Base-by-base conservation (phyloP, 1,140 invertebrate genomes). In the Saxidomus purpurata region DNA sequence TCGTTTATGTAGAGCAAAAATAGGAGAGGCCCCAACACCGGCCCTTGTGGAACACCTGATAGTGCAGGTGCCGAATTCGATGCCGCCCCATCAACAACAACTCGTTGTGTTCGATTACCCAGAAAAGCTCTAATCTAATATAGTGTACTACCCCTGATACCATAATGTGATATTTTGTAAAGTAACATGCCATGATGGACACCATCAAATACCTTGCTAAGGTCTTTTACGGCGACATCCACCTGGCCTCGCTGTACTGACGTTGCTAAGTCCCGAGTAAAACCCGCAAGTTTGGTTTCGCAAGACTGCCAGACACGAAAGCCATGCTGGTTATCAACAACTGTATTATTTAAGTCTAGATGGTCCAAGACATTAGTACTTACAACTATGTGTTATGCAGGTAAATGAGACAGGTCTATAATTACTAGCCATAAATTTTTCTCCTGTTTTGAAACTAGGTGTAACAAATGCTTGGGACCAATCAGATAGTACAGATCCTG, bases 251-350 rank as follows among this genome's bases (percentile, higher is more conserved):
- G 25, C 28, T 38, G 52, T 19, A 74, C 31, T 59, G 59, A 43
- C 28, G 15, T 90, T 34, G 17, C 55, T 47, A 76, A 28, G 69
- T 34, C 31, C 22, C 67, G 49, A n/a, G 76, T 49, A 28, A 31
- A 71, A 25, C 55, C 36, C 22, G 38, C 61, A 52, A 76, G 47
- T 79, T 69, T 61, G 31, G 82, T 84, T 43, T 84, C 82, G 22
- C 61, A 84, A n/a, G 59, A 84, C 63, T 25, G 61, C 40, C 61
- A 19, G 28, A 36, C 63, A 25, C 49, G 36, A 49, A 84, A 69
- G 25, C 82, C 61, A 84, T 47, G 63, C 47, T 84, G 82, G 38
- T 61, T 81, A 40, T 81, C 34, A 49, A 81, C 79, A 49, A 61
- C 25, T 31, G 61, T 81, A 81, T 81, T 59, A 59, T 36, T 34